phyloP scores from a whole-genome alignment of 92 coral and sea anemone species.

The Paragorgia papillata region DNA sequence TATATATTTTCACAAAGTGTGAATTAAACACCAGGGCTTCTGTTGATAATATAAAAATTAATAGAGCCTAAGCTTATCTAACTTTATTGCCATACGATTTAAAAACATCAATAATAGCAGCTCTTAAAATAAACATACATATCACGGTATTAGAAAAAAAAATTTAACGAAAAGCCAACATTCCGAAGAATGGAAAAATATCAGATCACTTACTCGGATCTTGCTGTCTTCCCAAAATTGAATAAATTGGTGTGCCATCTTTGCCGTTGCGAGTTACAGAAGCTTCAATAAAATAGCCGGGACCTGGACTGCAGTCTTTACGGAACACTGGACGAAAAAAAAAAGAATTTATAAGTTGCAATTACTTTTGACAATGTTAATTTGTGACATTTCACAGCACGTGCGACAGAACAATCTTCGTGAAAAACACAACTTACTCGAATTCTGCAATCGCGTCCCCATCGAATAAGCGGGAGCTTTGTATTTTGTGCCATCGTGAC shows the following conservation, averaged over 20 bases:
- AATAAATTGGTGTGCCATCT: conserved; percentile 89
- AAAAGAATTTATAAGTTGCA: not conserved
- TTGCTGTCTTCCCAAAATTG: conserved; percentile 81
- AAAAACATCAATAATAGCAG: no score
- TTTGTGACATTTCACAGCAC: not conserved
- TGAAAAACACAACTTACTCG: conserved; percentile 63
- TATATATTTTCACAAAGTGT: no score
- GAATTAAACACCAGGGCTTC: no score
- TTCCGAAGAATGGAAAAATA: no score
- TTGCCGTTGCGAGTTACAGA: conserved; percentile 68
- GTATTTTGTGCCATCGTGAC: conserved; percentile 78
- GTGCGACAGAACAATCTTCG: not conserved
- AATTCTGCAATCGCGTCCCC: conserved; percentile 78
- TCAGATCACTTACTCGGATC: conserved; percentile 85
- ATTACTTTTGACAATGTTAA: not conserved
- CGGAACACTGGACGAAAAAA: conserved; percentile 72
- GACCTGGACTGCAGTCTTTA: conserved; percentile 99
- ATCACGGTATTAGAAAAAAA: no score
- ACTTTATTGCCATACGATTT: no score
- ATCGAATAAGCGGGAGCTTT: conserved; percentile 86
- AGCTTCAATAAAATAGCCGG: conserved; percentile 77
- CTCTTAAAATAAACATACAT: no score
- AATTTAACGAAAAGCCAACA: no score
- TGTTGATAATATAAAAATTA: no score
- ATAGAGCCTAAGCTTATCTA: no score